phyloP scores from a whole-genome alignment of 2,113 vertebrate species.

The Actenoides hombroni region DNA sequence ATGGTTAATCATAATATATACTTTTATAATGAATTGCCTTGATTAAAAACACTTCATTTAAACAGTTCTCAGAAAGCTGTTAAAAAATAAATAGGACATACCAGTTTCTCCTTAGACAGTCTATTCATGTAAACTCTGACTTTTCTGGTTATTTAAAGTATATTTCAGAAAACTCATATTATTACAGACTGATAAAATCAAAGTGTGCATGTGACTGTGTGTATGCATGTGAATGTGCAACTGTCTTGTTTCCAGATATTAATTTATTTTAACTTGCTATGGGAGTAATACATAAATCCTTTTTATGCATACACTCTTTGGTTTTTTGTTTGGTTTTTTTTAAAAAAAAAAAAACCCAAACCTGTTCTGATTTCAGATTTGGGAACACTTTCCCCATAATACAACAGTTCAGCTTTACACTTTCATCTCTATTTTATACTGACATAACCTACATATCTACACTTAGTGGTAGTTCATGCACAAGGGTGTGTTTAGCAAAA shows the following conservation, averaged over 20 bases:
- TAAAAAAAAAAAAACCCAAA: no score
- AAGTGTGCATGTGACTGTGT: neutral
- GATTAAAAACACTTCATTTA: conserved; percentile 17
- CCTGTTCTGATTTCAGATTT: neutral
- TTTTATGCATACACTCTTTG: neutral
- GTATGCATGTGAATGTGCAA: conserved; percentile 12
- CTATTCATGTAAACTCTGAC: conserved; percentile 38
- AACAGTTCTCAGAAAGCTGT: neutral
- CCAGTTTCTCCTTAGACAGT: conserved; percentile 30
- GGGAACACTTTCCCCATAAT: neutral
- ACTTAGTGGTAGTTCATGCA: conserved; percentile 8
- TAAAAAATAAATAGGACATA: conserved; percentile 38
- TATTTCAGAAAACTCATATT: conserved; percentile 46
- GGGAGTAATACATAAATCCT: neutral
- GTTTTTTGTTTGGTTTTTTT: no score
- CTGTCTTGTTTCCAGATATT: conserved; percentile 16
- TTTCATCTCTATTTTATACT: neutral
- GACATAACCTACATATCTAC: neutral
- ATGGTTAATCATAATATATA: neutral
- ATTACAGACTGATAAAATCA: conserved; percentile 40
- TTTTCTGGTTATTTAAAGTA: conserved; percentile 53
- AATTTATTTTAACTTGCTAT: conserved; percentile 68
- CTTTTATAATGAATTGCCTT: conserved; percentile 31
- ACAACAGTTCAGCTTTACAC: neutral
- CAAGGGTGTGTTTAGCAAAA: neutral